Conservation (phyloP, 2,113 vertebrate genomes). For the Otus sunia region DNA sequence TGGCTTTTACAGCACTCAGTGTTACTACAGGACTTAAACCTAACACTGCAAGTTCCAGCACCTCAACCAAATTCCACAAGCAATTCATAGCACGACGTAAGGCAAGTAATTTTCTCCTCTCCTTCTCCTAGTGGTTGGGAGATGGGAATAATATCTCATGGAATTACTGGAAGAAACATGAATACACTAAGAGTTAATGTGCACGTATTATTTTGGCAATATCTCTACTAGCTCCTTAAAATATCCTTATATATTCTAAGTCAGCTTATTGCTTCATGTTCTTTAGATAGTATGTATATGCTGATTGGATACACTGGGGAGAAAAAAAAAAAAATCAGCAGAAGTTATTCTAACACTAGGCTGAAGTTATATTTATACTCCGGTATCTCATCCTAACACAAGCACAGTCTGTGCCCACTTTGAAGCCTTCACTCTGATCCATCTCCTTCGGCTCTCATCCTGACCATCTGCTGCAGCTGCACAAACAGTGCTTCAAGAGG, state of each 20-base stretch:
- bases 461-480: conserved; percentile 36
- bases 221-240: conserved; percentile 1
- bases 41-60: neutral
- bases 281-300: neutral
- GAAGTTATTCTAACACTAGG: neutral
- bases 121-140: neutral
- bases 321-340: neutral
- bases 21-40: neutral
- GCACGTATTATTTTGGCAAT: neutral
- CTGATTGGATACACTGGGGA: neutral
- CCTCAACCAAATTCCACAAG: neutral
- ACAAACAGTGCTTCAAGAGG: neutral
- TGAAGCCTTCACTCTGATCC: conserved; percentile 21
- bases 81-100: neutral
- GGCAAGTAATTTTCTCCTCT: neutral
- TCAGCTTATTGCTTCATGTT: neutral
- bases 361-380: conserved; percentile 2
- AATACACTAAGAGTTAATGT: neutral
- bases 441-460: neutral
- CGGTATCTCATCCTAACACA: neutral
- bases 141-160: neutral
- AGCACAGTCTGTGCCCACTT: neutral
- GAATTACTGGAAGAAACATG: neutral
- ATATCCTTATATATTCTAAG: neutral
- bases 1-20: neutral